phyloP scores from a whole-genome alignment of 2,888 invertebrate species.

The Drymonia ruficornis region DNA sequence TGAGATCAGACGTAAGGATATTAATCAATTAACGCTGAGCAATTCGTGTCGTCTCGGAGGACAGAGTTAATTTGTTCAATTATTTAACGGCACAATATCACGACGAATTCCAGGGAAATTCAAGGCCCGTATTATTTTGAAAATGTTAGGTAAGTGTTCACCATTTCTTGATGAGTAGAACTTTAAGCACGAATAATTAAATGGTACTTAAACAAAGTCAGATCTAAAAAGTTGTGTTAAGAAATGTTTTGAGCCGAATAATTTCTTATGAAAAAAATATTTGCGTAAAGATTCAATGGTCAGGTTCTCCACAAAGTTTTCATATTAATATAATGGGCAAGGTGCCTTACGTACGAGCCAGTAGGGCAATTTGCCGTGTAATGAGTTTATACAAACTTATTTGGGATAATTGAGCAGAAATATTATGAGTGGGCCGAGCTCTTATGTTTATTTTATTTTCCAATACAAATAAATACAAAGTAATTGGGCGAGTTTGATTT shows the following conservation, averaged over 20 bases:
- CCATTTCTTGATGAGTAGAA: no score
- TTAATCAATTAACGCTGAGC: conserved; percentile 40
- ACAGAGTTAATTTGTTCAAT: conserved; percentile 47
- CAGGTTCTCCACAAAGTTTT: conserved; percentile 44
- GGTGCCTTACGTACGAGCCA: conserved; percentile 39
- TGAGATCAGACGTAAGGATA: conserved; percentile 19
- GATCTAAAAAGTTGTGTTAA: no score
- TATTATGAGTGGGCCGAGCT: conserved; percentile 43
- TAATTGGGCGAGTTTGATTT: conserved; percentile 5
- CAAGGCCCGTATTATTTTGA: no score
- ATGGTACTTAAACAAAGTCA: no score
- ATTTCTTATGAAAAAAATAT: background rate
- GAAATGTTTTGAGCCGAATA: no score
- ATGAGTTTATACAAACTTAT: conserved; percentile 58
- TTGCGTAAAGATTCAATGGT: conserved; percentile 10
- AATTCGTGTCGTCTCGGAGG: conserved; percentile 42
- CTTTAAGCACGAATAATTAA: no score
- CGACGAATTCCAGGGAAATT: conserved; percentile 23
- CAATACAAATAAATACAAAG: conserved; percentile 21
- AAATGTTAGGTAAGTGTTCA: no score
- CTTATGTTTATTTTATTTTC: conserved; percentile 42
- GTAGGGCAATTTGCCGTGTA: conserved; percentile 51
- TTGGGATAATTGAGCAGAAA: conserved; percentile 56
- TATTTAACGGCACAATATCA: conserved; percentile 44
- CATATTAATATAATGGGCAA: conserved; percentile 56